phyloP scores from a whole-genome alignment of 64 coral and sea anemone species.

The Stichodactyla helianthus region DNA sequence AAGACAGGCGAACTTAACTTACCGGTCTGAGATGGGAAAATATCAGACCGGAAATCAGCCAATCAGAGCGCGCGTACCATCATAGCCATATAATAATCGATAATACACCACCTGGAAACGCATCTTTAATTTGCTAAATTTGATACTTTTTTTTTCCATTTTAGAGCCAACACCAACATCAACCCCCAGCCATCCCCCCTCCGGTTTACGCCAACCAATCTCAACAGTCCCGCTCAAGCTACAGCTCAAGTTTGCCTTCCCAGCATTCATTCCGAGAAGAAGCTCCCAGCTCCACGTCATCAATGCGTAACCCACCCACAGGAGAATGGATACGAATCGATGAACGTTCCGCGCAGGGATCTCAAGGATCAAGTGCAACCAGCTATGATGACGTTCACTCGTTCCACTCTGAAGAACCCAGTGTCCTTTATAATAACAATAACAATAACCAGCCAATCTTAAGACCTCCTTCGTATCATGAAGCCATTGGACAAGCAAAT shows the following conservation, averaged over 20 bases:
- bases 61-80: too few species aligned
- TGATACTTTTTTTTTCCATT: not conserved
- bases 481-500: constrained; percentile 31
- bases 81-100: too few species aligned
- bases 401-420: constrained; percentile 78
- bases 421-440: constrained; percentile 19
- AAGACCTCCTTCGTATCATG: constrained; percentile 54
- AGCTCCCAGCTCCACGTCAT: constrained; percentile 57
- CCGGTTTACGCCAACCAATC: constrained; percentile 22
- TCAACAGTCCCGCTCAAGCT: constrained; percentile 37
- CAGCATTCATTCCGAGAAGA: constrained; percentile 91
- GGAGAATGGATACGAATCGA: constrained; percentile 28
- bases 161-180: not conserved
- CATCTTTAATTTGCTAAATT: not conserved
- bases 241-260: not conserved
- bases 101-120: too few species aligned
- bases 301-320: constrained; percentile 23
- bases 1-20: too few species aligned
- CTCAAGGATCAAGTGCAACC: constrained; percentile 14
- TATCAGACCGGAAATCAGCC: too few species aligned
- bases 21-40: too few species aligned
- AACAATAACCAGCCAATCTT: constrained; percentile 29
- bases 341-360: constrained; percentile 33
- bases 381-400: constrained; percentile 61
- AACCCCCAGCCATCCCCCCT: constrained; percentile 35